Conservation (phyloP, 2,113 vertebrate genomes). For the Periophthalmus modestus region DNA sequence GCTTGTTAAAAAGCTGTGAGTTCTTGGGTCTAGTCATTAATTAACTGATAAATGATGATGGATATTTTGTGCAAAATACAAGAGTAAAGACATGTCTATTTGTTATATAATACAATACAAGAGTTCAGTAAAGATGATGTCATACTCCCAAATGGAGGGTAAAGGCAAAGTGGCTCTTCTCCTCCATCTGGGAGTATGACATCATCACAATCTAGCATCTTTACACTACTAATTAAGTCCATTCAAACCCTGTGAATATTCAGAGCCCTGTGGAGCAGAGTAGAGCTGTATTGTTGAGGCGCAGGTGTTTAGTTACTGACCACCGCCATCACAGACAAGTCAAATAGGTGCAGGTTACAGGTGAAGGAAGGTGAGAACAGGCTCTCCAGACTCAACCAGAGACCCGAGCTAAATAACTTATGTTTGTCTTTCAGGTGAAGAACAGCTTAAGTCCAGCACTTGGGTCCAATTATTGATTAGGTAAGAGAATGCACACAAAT, state of each 20-base stretch:
- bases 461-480: not conserved
- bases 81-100: too few species aligned
- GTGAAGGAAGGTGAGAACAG: slow-evolving; percentile 62
- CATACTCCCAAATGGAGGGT: too few species aligned
- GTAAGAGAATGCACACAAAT: not conserved
- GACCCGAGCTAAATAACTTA: slow-evolving; percentile 32
- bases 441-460: slow-evolving; percentile 15
- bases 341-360: slow-evolving; percentile 60
- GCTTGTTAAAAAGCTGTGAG: too few species aligned
- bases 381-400: slow-evolving; percentile 37
- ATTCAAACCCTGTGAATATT: not conserved
- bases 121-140: too few species aligned
- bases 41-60: too few species aligned
- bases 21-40: too few species aligned
- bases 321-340: slow-evolving; percentile 49
- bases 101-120: too few species aligned
- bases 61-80: too few species aligned
- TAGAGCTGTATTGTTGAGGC: slow-evolving; percentile 33
- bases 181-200: not conserved
- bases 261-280: slow-evolving; percentile 16
- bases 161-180: too few species aligned
- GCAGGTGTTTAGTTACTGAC: slow-evolving; percentile 63
- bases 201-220: not conserved
- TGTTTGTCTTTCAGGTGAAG: slow-evolving; percentile 19
- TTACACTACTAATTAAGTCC: not conserved